Conservation (phyloP, 2,797 vertebrate genomes). For the Meda fulgida region DNA sequence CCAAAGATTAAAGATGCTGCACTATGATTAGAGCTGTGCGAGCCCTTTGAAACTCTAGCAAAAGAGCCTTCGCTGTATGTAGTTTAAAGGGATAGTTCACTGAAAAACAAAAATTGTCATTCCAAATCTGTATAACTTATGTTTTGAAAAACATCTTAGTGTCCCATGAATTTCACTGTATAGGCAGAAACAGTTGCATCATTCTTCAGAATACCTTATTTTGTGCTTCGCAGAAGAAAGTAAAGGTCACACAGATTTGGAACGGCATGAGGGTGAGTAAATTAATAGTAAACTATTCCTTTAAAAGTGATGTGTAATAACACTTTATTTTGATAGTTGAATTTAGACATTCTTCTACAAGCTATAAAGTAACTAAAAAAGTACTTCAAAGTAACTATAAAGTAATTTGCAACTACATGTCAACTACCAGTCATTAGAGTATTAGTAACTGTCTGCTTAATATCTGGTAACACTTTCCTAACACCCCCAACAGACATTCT, state of each 20-base stretch:
- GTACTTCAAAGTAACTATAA: too few species aligned
- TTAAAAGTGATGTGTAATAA: background rate
- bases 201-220: background rate
- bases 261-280: background rate
- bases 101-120: background rate
- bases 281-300: background rate
- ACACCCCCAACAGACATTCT: background rate
- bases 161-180: too few species aligned
- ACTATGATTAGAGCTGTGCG: conserved; percentile 13
- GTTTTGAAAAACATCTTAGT: background rate
- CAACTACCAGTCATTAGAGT: background rate
- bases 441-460: background rate
- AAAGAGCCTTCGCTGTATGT: background rate
- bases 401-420: background rate
- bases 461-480: background rate
- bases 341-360: background rate
- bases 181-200: background rate
- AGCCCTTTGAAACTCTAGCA: background rate
- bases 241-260: background rate
- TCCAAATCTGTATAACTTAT: background rate
- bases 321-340: background rate
- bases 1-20: conserved; percentile 24
- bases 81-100: background rate
- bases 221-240: background rate
- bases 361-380: background rate